These are phyloP conservation scores for Amphipyra berbera DNA, from an alignment of 2,888 invertebrate genomes.

Conservation along the genomic window DNA sequence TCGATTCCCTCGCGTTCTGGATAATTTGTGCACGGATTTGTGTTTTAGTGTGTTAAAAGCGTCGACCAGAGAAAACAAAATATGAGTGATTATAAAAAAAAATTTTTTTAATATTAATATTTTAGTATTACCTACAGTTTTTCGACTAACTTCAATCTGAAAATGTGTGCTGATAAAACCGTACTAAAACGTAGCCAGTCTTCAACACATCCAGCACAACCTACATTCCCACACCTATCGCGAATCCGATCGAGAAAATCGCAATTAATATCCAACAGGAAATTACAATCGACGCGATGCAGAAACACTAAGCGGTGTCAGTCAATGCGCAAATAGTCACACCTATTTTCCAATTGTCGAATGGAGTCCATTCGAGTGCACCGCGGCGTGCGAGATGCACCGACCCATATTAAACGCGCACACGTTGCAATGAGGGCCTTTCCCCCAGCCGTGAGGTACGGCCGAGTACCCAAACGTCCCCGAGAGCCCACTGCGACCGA, in stretches of 20 bases:
- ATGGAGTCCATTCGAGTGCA: conserved; percentile 62
- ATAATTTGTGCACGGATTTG: too few relatives aligned
- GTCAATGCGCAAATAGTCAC: conserved; percentile 56
- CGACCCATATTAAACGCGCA: conserved; percentile 39
- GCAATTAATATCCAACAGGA: conserved; percentile 51
- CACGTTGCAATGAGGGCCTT: conserved; percentile 30
- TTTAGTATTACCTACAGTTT: too few relatives aligned
- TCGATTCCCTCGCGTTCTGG: too few relatives aligned
- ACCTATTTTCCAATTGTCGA: conserved; percentile 78
- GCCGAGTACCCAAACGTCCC: conserved; percentile 98
- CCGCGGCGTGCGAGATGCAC: conserved; percentile 63
- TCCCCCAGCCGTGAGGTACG: conserved; percentile 96
- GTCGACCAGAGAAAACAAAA: too few relatives aligned
- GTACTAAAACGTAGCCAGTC: background rate
- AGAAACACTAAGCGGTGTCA: conserved; percentile 55
- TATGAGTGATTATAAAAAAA: too few relatives aligned
- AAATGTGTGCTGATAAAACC: too few relatives aligned
- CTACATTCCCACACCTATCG: conserved; percentile 23
- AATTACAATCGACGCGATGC: conserved; percentile 44
- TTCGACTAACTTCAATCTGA: too few relatives aligned
- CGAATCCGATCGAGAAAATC: conserved; percentile 14
- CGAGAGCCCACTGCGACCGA: conserved; percentile 90
- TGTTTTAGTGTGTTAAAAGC: too few relatives aligned
- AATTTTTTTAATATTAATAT: too few relatives aligned
- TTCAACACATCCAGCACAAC: background rate